phyloP scores from a whole-genome alignment of 2,113 vertebrate genomes.

The Psittacus erithacus region DNA sequence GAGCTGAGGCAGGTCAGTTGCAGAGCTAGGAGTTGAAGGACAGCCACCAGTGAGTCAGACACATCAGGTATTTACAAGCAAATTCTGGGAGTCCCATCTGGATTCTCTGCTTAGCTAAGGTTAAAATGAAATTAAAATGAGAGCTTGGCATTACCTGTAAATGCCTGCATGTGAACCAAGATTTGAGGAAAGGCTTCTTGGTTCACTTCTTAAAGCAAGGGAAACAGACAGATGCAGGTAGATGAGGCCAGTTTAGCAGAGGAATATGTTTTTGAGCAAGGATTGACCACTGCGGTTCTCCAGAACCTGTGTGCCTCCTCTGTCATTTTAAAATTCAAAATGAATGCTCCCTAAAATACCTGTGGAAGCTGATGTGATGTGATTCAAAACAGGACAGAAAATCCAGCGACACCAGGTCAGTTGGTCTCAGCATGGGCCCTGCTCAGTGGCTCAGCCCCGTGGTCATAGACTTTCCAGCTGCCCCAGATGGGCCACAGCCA shows the following conservation, averaged over 20 bases:
- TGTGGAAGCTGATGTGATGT: background rate
- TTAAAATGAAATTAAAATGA: background rate
- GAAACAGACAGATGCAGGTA: fast-evolving
- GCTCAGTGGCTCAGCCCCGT: background rate
- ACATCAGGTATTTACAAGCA: no score
- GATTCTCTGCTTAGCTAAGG: background rate
- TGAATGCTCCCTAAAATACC: background rate
- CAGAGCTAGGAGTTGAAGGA: background rate
- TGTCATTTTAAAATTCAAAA: background rate
- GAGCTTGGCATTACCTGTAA: no score
- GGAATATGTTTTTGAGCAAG: background rate
- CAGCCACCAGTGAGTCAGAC: no score
- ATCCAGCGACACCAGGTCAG: fast-evolving
- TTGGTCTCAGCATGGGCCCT: background rate
- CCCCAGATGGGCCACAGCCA: background rate
- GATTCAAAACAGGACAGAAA: background rate
- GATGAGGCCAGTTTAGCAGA: no score
- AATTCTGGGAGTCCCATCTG: background rate
- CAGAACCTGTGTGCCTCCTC: background rate
- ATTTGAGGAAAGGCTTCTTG: background rate
- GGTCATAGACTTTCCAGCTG: background rate
- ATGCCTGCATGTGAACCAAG: fast-evolving
- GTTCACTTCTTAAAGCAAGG: no score
- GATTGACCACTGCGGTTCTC: fast-evolving
- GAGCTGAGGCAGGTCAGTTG: background rate